phyloP scores from a whole-genome alignment of 2,113 vertebrate species.

The Tragelaphus buxtoni region DNA sequence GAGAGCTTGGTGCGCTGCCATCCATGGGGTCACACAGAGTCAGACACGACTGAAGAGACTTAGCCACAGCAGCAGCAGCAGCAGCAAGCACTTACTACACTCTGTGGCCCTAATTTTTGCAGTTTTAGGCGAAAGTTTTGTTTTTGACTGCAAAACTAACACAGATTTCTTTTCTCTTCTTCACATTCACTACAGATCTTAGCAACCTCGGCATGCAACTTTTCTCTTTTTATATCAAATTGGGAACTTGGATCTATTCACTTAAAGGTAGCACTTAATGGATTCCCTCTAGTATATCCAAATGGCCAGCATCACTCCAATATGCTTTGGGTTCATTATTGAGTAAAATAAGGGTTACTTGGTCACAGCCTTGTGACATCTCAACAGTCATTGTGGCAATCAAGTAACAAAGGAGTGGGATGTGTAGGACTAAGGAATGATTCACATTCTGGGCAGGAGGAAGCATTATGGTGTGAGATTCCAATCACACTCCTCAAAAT shows the following conservation, averaged over 20 bases:
- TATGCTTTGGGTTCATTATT: background rate
- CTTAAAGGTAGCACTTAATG: background rate
- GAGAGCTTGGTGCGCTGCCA: too few relatives aligned
- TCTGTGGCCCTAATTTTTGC: background rate
- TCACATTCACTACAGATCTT: background rate
- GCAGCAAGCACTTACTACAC: background rate
- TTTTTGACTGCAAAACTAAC: background rate
- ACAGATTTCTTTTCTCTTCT: background rate
- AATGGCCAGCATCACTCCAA: background rate
- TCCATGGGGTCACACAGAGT: too few relatives aligned
- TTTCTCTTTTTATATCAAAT: background rate
- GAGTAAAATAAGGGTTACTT: background rate
- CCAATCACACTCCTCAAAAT: too few relatives aligned
- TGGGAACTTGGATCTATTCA: background rate
- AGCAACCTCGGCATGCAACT: background rate
- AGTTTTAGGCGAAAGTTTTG: background rate
- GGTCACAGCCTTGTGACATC: background rate
- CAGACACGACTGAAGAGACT: too few relatives aligned
- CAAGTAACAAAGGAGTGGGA: too few relatives aligned
- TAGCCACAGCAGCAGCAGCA: too few relatives aligned
- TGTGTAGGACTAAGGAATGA: too few relatives aligned
- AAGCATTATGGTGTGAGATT: too few relatives aligned
- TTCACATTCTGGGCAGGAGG: too few relatives aligned
- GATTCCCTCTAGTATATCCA: background rate
- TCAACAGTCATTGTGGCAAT: too few relatives aligned